Percentiles rank a stretch among this genome's conserved stretches.
These are phyloP conservation scores for Crenuchus spilurus DNA, from an alignment of 2,797 vertebrate genomes.

Conservation along the genomic window DNA sequence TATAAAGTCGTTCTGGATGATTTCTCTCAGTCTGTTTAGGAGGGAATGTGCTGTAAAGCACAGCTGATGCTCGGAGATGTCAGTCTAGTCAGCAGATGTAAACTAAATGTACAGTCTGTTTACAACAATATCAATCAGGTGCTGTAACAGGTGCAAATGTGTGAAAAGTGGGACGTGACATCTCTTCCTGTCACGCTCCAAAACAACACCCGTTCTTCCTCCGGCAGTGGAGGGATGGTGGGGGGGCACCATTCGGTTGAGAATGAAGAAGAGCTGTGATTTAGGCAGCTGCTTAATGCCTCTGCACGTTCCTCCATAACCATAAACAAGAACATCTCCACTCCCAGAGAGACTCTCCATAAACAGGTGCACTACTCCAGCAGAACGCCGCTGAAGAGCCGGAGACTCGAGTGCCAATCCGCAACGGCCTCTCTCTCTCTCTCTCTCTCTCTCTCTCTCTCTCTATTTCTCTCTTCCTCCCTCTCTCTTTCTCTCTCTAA, in stretches of 20 bases:
- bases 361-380: constrained; percentile 59
- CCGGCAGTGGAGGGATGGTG: not conserved
- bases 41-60: too few species aligned
- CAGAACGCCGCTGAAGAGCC: constrained; percentile 45
- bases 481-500: not conserved
- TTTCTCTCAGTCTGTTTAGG: too few species aligned
- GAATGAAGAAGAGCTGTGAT: constrained; percentile 41
- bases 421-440: constrained; percentile 22
- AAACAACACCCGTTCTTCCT: not conserved
- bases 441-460: constrained; percentile 17
- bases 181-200: not conserved
- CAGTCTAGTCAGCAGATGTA: constrained; percentile 1
- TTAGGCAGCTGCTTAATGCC: constrained; percentile 60
- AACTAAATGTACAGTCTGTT: not conserved
- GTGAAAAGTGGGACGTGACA: not conserved
- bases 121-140: not conserved
- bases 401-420: constrained; percentile 51
- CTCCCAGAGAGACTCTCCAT: constrained; percentile 51
- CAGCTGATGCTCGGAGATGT: too few species aligned
- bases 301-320: constrained; percentile 57
- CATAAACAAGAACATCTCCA: constrained; percentile 60
- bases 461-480: not conserved
- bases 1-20: too few species aligned
- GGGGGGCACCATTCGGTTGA: constrained; percentile 36
- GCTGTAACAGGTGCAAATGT: not conserved